Percentiles rank a stretch among this genome's conserved stretches.
These are phyloP conservation scores for Xestoiulus laeticollis DNA, from an alignment of 2,888 invertebrate genomes.

Conservation along the genomic window DNA sequence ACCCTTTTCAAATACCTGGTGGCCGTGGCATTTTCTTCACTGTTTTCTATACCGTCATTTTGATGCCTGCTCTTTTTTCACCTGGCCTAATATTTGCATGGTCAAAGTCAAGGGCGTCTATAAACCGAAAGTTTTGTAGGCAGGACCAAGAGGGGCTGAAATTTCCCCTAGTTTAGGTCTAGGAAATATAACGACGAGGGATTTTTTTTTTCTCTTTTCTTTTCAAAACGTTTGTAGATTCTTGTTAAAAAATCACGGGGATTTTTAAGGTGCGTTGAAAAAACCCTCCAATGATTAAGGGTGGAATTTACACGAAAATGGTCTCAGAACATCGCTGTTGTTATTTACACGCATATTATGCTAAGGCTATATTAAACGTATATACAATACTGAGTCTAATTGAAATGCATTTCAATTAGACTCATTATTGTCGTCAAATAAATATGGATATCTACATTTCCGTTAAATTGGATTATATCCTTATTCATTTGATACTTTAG, in stretches of 20 bases:
- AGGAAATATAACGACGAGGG: slow-evolving; percentile 30
- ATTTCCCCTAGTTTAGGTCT: neutral
- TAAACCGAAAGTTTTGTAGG: slow-evolving; percentile 27
- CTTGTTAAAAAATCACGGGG: too few relatives aligned
- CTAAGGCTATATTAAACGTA: too few relatives aligned
- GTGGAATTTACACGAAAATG: neutral
- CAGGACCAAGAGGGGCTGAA: slow-evolving; percentile 13
- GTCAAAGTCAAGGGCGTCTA: slow-evolving; percentile 41
- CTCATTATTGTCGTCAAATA: too few relatives aligned
- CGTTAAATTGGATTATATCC: too few relatives aligned
- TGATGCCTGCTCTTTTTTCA: slow-evolving; percentile 3
- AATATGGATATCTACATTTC: too few relatives aligned
- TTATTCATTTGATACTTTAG: too few relatives aligned
- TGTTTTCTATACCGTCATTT: neutral
- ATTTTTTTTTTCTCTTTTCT: neutral
- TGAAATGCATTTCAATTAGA: too few relatives aligned
- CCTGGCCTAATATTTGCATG: slow-evolving; percentile 43
- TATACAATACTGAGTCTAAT: too few relatives aligned
- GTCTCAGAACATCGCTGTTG: neutral
- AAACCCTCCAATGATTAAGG: neutral
- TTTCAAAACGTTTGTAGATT: neutral
- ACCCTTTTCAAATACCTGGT: slow-evolving; percentile 35
- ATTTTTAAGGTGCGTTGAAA: neutral
- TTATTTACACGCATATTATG: neutral
- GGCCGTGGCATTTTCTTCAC: neutral